Evolutionary conservation across 1,140 invertebrate genomes (phyloP).

Genomic region (Goniozus legneri): DNA sequence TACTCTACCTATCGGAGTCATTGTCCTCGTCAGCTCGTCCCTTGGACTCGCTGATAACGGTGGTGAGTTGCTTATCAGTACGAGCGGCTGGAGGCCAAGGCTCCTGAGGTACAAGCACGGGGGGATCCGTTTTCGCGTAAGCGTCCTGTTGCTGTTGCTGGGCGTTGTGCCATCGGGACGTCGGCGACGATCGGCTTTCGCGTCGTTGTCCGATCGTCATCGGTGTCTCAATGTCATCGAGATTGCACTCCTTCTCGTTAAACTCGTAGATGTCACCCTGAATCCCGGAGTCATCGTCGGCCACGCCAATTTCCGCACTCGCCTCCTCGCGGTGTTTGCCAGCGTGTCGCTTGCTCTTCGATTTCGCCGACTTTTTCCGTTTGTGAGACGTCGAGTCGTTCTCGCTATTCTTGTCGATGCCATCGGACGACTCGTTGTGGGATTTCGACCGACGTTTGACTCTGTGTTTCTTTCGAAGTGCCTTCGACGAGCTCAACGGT

Average conservation of each 20-base stretch:
- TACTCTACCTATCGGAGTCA: too few relatives aligned
- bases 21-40: too few relatives aligned
- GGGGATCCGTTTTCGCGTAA: slow-evolving; percentile 28
- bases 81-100: slow-evolving; percentile 26
- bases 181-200: slow-evolving; percentile 19
- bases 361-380: slow-evolving; percentile 23
- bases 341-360: too few relatives aligned
- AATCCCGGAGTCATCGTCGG: slow-evolving; percentile 51
- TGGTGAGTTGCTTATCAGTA: too few relatives aligned
- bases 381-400: background rate
- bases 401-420: slow-evolving; percentile 9
- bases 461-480: too few relatives aligned
- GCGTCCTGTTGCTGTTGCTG: slow-evolving; percentile 31
- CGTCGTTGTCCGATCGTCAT: slow-evolving; percentile 30
- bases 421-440: too few relatives aligned
- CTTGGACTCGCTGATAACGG: too few relatives aligned
- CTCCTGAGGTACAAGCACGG: slow-evolving; percentile 27
- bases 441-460: too few relatives aligned
- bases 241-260: slow-evolving; percentile 48
- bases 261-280: slow-evolving; percentile 53
- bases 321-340: slow-evolving; percentile 32
- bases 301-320: slow-evolving; percentile 32
- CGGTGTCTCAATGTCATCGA: slow-evolving; percentile 42
- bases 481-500: too few relatives aligned
- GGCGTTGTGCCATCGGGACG: slow-evolving; percentile 30